phyloP scores from a whole-genome alignment of 2,797 vertebrate genomes.

The Danio aesculapii region DNA sequence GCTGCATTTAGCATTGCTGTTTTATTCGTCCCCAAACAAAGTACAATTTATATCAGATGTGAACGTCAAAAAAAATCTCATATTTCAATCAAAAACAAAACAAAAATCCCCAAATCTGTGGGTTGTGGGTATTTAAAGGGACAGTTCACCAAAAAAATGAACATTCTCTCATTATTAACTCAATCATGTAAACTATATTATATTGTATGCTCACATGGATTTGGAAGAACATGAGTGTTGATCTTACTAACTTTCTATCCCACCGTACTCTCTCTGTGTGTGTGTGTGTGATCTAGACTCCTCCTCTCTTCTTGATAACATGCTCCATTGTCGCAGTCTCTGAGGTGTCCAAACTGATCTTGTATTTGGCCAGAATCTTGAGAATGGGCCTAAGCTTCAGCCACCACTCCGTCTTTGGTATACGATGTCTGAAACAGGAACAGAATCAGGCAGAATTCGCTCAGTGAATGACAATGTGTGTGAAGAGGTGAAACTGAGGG shows the following conservation, averaged over 20 bases:
- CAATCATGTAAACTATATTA: neutral
- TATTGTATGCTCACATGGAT: neutral
- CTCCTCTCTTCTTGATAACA: constrained; percentile 78
- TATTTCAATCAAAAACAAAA: neutral
- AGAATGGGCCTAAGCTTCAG: constrained; percentile 92
- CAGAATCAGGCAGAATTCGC: neutral
- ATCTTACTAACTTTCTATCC: neutral
- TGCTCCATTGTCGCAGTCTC: constrained; percentile 89
- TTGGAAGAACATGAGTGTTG: neutral
- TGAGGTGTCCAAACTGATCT: constrained; percentile 87
- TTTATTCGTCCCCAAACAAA: constrained; percentile 4
- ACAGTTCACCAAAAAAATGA: neutral
- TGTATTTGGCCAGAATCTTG: constrained; percentile 94
- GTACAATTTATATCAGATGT: neutral
- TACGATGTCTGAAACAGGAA: constrained; percentile 82
- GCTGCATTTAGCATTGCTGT: neutral
- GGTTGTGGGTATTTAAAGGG: neutral
- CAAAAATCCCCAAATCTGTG: no score
- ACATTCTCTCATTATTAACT: constrained; percentile 1
- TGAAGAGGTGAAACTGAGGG: neutral
- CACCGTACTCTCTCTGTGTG: constrained; percentile 7
- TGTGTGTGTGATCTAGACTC: constrained; percentile 33
- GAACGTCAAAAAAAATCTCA: neutral
- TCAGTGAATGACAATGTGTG: neutral
- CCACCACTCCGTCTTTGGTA: constrained; percentile 94